These are phyloP conservation scores for Silurus glanis DNA, from an alignment of 2,113 vertebrate species.

Conservation along the genomic window DNA sequence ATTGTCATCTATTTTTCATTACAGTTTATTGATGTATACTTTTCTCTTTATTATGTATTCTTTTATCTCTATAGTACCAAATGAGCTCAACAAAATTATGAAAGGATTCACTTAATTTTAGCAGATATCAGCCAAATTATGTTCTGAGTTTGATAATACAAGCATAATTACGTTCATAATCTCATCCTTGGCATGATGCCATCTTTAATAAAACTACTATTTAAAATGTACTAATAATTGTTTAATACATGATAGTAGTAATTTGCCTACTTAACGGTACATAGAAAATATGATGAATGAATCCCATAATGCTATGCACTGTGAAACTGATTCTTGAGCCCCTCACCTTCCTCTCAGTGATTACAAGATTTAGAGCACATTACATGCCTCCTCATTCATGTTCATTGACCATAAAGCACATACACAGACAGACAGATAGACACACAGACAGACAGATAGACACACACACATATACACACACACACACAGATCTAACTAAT, in stretches of 20 bases:
- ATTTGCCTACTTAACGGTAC: background rate
- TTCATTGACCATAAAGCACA: slow-evolving; percentile 22
- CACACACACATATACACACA: background rate
- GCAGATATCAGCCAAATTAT: background rate
- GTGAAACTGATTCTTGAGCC: background rate
- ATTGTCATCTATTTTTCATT: background rate
- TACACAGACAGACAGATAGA: background rate
- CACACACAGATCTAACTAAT: background rate
- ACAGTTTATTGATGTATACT: background rate
- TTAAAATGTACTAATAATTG: background rate
- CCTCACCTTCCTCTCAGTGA: background rate
- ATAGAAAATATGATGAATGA: background rate
- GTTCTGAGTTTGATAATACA: background rate
- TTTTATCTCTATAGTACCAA: background rate
- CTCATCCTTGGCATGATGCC: background rate
- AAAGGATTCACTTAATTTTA: background rate
- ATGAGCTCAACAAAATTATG: background rate
- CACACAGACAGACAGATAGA: background rate
- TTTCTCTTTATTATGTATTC: background rate
- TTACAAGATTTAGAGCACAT: slow-evolving; percentile 6
- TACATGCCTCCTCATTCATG: slow-evolving; percentile 21
- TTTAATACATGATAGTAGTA: background rate
- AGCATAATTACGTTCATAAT: background rate
- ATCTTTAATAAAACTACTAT: background rate
- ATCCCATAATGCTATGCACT: background rate